Conservation (phyloP, 2,113 vertebrate genomes). For the Pungitius pungitius region DNA sequence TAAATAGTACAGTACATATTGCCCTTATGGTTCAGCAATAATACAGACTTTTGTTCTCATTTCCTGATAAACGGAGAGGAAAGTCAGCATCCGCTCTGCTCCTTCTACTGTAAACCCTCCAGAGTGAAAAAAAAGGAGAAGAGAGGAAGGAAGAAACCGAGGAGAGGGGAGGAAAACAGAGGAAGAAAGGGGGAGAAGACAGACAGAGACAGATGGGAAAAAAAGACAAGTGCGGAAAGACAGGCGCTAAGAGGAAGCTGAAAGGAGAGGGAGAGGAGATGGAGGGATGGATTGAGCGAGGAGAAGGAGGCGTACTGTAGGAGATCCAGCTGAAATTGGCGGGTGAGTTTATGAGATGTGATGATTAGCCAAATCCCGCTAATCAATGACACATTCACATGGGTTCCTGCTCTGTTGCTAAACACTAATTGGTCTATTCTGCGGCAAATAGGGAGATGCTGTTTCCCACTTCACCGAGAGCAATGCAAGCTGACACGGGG, state of each 20-base stretch:
- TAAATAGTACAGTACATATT: conserved; percentile 13
- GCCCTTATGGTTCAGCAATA: conserved; percentile 15
- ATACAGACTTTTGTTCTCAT: conserved; percentile 22
- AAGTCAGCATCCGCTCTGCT: conserved; percentile 60
- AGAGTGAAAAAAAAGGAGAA: conserved; percentile 31
- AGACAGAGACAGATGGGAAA: conserved; percentile 70
- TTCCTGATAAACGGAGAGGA: conserved; percentile 34
- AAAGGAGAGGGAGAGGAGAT: conserved; percentile 66
- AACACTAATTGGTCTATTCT: conserved; percentile 84
- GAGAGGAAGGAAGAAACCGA: conserved; percentile 70
- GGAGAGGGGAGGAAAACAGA: conserved; percentile 59
- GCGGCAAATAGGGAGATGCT: conserved; percentile 79
- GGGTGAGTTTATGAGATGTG: conserved; percentile 80
- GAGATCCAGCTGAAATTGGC: conserved; percentile 81
- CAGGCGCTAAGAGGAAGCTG: conserved; percentile 63
- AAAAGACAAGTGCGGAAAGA: conserved; percentile 73
- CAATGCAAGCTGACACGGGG: conserved; percentile 68
- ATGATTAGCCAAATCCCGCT: conserved; percentile 85
- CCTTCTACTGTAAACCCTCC: conserved; percentile 65
- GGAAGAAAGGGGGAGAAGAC: conserved; percentile 65
- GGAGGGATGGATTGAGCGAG: conserved; percentile 56
- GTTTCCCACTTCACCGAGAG: conserved; percentile 78
- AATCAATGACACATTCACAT: conserved; percentile 86
- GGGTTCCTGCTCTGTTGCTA: conserved; percentile 82
- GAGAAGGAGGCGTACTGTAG: conserved; percentile 70